Evolutionary conservation across 2,113 vertebrate genomes (phyloP).

Genomic region (Halcyon malimbica): DNA sequence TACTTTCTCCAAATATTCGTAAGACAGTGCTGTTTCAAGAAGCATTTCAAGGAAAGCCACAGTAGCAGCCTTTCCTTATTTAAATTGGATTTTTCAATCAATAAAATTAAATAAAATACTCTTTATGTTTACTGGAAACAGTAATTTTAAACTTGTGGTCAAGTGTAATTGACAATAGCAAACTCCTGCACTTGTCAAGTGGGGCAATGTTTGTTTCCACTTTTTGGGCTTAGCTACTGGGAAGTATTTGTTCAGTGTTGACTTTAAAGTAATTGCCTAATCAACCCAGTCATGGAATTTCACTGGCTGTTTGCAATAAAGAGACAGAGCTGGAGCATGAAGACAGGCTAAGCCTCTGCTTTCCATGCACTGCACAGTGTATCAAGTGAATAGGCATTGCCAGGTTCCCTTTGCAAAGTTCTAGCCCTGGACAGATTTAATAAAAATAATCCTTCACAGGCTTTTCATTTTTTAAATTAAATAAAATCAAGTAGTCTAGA

Average conservation of each 20-base stretch:
- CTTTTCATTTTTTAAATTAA: background rate
- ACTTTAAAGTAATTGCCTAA: conserved; percentile 66
- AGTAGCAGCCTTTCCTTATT: conserved; percentile 65
- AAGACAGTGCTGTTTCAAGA: conserved; percentile 60
- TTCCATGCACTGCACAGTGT: background rate
- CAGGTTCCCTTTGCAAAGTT: background rate
- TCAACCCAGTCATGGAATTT: conserved; percentile 45
- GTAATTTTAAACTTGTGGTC: conserved; percentile 62
- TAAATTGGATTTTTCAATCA: conserved; percentile 70
- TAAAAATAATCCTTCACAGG: background rate
- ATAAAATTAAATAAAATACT: conserved; percentile 71
- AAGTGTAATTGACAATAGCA: conserved; percentile 36
- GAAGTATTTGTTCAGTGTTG: conserved; percentile 54
- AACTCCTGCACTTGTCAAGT: conserved; percentile 66
- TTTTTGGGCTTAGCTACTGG: conserved; percentile 37
- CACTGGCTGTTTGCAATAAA: conserved; percentile 27
- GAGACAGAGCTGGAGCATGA: background rate
- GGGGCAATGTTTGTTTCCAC: conserved; percentile 56
- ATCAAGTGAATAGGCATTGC: background rate
- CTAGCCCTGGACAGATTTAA: background rate
- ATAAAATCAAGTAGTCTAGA: background rate
- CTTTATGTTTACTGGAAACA: conserved; percentile 67
- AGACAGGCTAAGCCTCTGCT: conserved; percentile 19
- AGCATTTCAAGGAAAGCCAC: conserved; percentile 67
- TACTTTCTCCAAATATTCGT: conserved; percentile 58